Evolutionary conservation across 2,888 invertebrate species (phyloP).

Genomic region (Mystacides longicornis): DNA sequence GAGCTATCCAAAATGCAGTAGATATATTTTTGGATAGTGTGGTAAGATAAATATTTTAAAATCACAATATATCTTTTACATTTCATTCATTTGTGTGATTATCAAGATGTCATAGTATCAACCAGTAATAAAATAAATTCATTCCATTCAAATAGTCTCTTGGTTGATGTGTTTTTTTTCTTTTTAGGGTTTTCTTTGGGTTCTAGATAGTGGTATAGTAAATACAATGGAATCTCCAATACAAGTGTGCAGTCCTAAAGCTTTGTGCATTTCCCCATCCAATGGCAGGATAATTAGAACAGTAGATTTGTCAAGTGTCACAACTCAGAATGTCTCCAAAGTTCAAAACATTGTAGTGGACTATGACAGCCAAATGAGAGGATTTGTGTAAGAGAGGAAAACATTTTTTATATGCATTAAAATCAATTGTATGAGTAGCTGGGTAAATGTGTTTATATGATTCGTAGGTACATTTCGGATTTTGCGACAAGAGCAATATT

Average conservation of each 20-base stretch:
- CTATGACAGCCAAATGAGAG: constrained; percentile 52
- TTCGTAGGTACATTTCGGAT: constrained; percentile 54
- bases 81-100: not conserved
- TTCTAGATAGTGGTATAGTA: constrained; percentile 62
- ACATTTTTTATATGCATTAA: too few relatives aligned
- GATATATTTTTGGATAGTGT: constrained; percentile 45
- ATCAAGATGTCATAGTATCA: not conserved
- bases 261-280: constrained; percentile 53
- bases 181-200: constrained; percentile 60
- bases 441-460: not conserved
- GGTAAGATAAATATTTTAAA: too few relatives aligned
- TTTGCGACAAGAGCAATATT: constrained; percentile 60
- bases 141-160: not conserved
- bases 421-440: too few relatives aligned
- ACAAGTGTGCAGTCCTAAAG: constrained; percentile 61
- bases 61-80: not conserved
- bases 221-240: constrained; percentile 59
- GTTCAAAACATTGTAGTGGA: constrained; percentile 65
- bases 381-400: constrained; percentile 47
- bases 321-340: constrained; percentile 48
- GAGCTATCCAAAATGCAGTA: constrained; percentile 61
- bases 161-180: not conserved
- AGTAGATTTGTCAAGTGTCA: constrained; percentile 53
- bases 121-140: not conserved
- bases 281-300: constrained; percentile 55